phyloP scores from a whole-genome alignment of 2,113 vertebrate genomes.

The Chaetodon auriga region DNA sequence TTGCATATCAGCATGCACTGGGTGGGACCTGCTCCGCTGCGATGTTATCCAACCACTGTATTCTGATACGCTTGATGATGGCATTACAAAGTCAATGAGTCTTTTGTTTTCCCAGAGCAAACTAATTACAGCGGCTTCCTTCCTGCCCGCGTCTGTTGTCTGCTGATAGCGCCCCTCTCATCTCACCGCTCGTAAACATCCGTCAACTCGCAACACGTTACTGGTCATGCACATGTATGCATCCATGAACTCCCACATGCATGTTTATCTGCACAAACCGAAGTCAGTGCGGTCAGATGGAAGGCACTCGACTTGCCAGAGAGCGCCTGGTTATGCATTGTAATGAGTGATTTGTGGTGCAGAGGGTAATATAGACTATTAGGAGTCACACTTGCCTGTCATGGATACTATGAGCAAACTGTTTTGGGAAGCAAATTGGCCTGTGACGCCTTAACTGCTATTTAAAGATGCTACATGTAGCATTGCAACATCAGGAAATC shows the following conservation, averaged over 20 bases:
- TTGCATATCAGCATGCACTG: conserved; percentile 33
- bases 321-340: conserved; percentile 15
- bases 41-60: conserved; percentile 50
- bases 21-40: conserved; percentile 33
- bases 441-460: conserved; percentile 36
- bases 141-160: conserved; percentile 57
- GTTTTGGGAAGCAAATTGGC: conserved; percentile 14
- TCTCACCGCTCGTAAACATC: conserved; percentile 55
- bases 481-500: conserved; percentile 64
- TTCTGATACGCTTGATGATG: conserved; percentile 61
- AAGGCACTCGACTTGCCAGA: neutral
- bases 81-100: conserved; percentile 63
- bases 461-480: conserved; percentile 66
- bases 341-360: conserved; percentile 42
- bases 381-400: conserved; percentile 53
- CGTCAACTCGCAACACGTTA: neutral
- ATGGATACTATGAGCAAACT: conserved; percentile 32
- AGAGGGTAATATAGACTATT: conserved; percentile 50
- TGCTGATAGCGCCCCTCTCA: conserved; percentile 66
- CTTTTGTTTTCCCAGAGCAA: conserved; percentile 72
- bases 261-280: conserved; percentile 4
- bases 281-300: conserved; percentile 41
- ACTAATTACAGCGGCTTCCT: conserved; percentile 75
- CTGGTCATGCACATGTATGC: neutral
- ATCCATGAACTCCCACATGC: neutral